These are phyloP conservation scores for Tricholauxania praeusta DNA, from an alignment of 2,888 invertebrate species.

Conservation along the genomic window DNA sequence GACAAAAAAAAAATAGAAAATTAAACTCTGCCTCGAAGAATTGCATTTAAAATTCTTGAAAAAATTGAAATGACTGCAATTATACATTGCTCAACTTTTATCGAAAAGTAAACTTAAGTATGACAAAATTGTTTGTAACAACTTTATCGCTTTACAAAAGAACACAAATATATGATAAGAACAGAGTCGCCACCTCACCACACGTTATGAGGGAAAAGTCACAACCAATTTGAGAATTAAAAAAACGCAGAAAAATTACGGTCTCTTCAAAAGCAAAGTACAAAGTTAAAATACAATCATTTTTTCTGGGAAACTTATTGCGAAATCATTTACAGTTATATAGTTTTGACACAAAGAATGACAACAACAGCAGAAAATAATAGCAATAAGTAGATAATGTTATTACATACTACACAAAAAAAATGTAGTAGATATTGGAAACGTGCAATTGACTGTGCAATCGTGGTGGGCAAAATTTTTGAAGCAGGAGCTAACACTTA, in stretches of 20 bases:
- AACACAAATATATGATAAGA: slow-evolving; percentile 14
- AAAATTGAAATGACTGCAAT: background rate
- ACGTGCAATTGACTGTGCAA: slow-evolving; percentile 14
- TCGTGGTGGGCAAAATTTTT: too few relatives aligned
- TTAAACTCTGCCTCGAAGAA: background rate
- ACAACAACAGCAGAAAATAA: background rate
- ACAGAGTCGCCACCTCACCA: background rate
- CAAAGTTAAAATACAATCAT: background rate
- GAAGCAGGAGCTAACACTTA: too few relatives aligned
- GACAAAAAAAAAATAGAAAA: too few relatives aligned
- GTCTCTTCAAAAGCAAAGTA: background rate
- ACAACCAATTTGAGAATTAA: background rate
- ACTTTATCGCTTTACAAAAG: slow-evolving; percentile 9
- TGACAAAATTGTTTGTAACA: background rate
- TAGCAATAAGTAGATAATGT: background rate
- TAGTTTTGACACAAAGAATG: background rate
- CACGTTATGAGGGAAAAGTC: background rate
- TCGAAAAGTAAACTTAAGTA: background rate
- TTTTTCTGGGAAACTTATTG: background rate
- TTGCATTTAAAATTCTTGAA: too few relatives aligned
- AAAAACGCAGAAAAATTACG: background rate
- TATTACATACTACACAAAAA: background rate
- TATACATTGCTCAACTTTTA: background rate
- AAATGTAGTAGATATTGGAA: slow-evolving; percentile 25
- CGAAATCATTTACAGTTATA: slow-evolving; percentile 6